Conservation (phyloP, 2,888 invertebrate species). For the Dugesia japonica region DNA sequence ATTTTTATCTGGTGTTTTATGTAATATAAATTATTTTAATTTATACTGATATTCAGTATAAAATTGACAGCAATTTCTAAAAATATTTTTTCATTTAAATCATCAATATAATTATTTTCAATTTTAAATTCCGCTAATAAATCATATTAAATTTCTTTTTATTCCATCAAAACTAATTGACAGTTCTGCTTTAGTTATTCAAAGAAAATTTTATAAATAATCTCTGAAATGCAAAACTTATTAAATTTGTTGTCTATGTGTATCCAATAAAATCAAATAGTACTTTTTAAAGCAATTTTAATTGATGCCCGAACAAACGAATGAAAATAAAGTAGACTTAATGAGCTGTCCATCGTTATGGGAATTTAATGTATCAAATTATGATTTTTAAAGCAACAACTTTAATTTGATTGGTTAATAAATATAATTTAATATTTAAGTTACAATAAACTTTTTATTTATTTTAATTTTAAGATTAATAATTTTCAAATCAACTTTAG, state of each 20-base stretch:
- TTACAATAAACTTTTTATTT: background rate
- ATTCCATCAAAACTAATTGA: too few species aligned
- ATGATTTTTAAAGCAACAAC: background rate
- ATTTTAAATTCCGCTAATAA: too few species aligned
- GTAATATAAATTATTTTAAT: too few species aligned
- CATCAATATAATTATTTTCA: too few species aligned
- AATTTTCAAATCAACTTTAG: background rate
- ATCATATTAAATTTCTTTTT: too few species aligned
- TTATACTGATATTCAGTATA: too few species aligned
- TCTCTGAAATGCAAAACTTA: background rate
- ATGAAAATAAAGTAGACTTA: background rate
- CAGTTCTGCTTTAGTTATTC: too few species aligned
- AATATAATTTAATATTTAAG: constrained; percentile 13
- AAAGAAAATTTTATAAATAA: too few species aligned
- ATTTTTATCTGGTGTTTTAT: too few species aligned
- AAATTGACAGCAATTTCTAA: too few species aligned
- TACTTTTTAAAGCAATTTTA: background rate
- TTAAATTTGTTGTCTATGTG: background rate
- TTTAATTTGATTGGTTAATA: background rate
- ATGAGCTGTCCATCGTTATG: background rate
- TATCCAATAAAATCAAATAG: background rate
- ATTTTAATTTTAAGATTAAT: background rate
- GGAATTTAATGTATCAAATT: background rate
- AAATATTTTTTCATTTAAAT: too few species aligned
- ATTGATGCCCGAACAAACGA: background rate